A percentile compares a stretch with the other conserved stretches of the same genome.
phyloP scores from a whole-genome alignment of 2,888 invertebrate species.

The Erebia ligea region DNA sequence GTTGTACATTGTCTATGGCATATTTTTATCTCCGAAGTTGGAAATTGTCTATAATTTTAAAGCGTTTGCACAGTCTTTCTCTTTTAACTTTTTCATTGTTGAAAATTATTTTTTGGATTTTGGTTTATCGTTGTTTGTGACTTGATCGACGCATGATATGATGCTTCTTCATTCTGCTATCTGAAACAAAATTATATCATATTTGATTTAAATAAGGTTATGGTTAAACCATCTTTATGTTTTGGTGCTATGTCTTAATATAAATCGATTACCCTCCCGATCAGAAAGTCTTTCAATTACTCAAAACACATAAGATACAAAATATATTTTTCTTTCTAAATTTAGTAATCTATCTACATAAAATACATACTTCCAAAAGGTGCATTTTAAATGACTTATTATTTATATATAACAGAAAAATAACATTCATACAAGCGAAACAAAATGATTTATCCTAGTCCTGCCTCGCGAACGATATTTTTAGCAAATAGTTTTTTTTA shows the following conservation, averaged over 20 bases:
- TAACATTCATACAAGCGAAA: background rate
- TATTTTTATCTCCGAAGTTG: constrained; percentile 66
- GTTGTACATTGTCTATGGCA: constrained; percentile 76
- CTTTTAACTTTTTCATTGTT: constrained; percentile 64
- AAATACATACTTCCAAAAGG: too few species aligned
- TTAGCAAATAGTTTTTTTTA: constrained; percentile 22
- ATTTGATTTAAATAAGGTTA: too few species aligned
- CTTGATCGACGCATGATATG: background rate
- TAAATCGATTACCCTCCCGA: too few species aligned
- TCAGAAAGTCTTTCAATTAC: too few species aligned
- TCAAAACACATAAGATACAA: too few species aligned
- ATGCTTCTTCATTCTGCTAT: constrained; percentile 52
- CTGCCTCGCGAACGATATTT: constrained; percentile 2
- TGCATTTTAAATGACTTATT: too few species aligned
- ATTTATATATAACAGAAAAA: background rate
- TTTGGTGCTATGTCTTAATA: too few species aligned
- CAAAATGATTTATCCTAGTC: background rate
- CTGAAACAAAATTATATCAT: constrained; percentile 53
- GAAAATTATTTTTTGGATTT: constrained; percentile 1
- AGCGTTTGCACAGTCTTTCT: constrained; percentile 46
- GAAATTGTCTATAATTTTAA: constrained; percentile 60
- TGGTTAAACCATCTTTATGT: too few species aligned
- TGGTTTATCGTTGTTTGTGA: constrained; percentile 10
- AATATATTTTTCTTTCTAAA: too few species aligned
- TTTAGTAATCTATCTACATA: too few species aligned